phyloP scores from a whole-genome alignment of 2,113 vertebrate genomes.

The Symphodus melops region DNA sequence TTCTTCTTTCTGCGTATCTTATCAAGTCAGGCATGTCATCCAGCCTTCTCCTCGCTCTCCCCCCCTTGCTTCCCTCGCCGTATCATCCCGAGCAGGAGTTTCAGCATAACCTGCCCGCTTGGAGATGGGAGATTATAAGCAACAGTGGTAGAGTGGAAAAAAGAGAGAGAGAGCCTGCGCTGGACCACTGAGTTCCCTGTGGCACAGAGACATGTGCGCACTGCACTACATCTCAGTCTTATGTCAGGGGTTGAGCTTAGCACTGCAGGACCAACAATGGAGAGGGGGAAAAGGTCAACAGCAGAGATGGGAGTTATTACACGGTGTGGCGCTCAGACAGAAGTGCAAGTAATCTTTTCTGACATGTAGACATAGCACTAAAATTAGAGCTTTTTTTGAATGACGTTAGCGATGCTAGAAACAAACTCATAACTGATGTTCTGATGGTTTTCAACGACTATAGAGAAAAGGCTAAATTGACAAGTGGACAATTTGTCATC shows the following conservation, averaged over 20 bases:
- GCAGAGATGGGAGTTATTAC: conserved; percentile 35
- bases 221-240: conserved; percentile 46
- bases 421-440: conserved; percentile 2
- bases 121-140: conserved; percentile 63
- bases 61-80: neutral
- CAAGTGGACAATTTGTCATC: conserved; percentile 46
- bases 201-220: conserved; percentile 46
- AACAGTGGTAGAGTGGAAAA: conserved; percentile 24
- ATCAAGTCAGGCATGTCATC: conserved; percentile 15
- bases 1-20: conserved; percentile 13
- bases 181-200: conserved; percentile 33
- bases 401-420: neutral
- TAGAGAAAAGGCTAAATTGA: neutral
- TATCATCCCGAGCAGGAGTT: conserved; percentile 37
- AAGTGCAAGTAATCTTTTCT: neutral
- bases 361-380: neutral
- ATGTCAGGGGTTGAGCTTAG: conserved; percentile 49
- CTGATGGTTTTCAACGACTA: neutral
- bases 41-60: conserved; percentile 1
- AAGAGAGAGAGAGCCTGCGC: neutral
- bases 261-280: conserved; percentile 43
- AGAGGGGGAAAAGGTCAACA: conserved; percentile 46
- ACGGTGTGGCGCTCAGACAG: conserved; percentile 11
- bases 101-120: conserved; percentile 37
- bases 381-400: neutral